Evolutionary conservation across 2,113 vertebrate genomes (phyloP).

Genomic region (Esox niger): DNA sequence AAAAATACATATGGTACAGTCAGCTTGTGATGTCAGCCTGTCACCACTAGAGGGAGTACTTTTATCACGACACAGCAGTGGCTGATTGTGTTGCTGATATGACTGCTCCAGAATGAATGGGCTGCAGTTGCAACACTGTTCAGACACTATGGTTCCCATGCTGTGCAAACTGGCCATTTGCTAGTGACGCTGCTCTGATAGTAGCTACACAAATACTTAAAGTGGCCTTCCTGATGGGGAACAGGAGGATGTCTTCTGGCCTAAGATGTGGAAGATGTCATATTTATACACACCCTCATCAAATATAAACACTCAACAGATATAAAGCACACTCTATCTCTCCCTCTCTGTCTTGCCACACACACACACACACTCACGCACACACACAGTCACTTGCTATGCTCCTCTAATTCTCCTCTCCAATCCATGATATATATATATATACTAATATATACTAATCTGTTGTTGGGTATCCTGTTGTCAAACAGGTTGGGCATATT

Average conservation of each 20-base stretch:
- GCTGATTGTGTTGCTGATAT: not conserved
- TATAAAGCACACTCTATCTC: no score
- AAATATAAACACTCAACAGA: not conserved
- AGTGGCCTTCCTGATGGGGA: not conserved
- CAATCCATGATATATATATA: not conserved
- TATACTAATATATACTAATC: no score
- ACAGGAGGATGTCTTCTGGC: no score
- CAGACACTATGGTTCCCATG: not conserved
- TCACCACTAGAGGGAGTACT: constrained; percentile 42
- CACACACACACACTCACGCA: not conserved
- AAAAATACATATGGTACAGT: not conserved
- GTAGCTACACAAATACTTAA: not conserved
- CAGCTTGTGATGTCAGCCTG: constrained; percentile 27
- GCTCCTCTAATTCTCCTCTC: not conserved
- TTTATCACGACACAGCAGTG: constrained; percentile 2
- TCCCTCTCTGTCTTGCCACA: not conserved
- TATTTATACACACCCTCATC: not conserved
- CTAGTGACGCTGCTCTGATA: not conserved
- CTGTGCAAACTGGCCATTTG: not conserved
- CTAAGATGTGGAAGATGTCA: no score
- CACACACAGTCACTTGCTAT: not conserved
- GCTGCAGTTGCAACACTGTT: not conserved
- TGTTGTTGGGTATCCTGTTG: no score
- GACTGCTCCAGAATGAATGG: no score
- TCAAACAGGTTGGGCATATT: no score